Conservation (phyloP, 2,888 invertebrate genomes). For the Xylophagus ater region DNA sequence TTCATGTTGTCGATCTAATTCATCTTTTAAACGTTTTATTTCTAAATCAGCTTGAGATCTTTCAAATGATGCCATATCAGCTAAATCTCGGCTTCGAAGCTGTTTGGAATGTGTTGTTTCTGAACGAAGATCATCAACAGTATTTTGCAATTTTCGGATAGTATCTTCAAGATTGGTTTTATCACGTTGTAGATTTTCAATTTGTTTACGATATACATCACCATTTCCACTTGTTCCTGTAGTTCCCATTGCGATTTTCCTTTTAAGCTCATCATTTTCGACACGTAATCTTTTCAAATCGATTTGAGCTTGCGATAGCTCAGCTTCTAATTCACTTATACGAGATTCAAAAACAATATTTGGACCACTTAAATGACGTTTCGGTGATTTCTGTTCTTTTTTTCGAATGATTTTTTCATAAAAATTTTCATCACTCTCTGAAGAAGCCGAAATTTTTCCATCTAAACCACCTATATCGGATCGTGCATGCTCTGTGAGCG, state of each 20-base stretch:
- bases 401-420: constrained; percentile 1
- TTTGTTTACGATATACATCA: constrained; percentile 54
- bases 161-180: constrained; percentile 57
- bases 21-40: constrained; percentile 62
- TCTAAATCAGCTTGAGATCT: constrained; percentile 65
- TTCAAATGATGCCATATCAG: constrained; percentile 66
- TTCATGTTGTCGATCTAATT: constrained; percentile 63
- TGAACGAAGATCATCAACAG: constrained; percentile 51
- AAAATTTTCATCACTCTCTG: constrained; percentile 41
- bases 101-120: constrained; percentile 54
- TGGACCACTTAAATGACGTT: constrained; percentile 53
- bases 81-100: constrained; percentile 57
- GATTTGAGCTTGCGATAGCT: constrained; percentile 64
- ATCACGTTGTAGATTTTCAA: constrained; percentile 60
- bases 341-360: constrained; percentile 74
- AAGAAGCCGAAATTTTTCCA: constrained; percentile 34
- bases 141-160: constrained; percentile 54
- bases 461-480: constrained; percentile 50
- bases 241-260: constrained; percentile 31
- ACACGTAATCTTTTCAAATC: constrained; percentile 63
- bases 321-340: constrained; percentile 75
- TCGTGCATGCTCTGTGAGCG: constrained; percentile 66
- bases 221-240: constrained; percentile 35
- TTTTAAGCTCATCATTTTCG: constrained; percentile 46
- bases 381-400: constrained; percentile 1